These are phyloP conservation scores for Apostichopus japonicus DNA, from an alignment of 35 echinoderm and acorn worm species.

Conservation along the genomic window DNA sequence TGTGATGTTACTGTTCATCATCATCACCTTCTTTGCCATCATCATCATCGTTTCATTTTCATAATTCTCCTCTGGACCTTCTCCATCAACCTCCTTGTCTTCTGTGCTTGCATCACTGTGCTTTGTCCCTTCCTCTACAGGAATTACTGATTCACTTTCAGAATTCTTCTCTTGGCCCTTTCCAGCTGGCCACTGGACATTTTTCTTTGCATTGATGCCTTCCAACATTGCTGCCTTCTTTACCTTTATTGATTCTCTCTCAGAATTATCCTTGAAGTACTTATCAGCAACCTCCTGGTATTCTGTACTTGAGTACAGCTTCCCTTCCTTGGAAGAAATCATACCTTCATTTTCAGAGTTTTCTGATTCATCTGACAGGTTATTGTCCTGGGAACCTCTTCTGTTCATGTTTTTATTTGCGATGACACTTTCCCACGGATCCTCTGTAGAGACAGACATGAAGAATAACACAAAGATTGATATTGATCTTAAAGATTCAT, in stretches of 20 bases:
- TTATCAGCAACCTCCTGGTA: neutral
- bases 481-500: neutral
- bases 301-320: neutral
- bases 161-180: neutral
- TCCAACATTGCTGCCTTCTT: neutral
- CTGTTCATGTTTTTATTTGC: neutral
- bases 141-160: neutral
- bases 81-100: neutral
- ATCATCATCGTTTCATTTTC: too few relatives aligned
- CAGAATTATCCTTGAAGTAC: neutral
- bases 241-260: neutral
- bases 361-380: neutral
- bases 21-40: neutral
- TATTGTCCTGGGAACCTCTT: neutral
- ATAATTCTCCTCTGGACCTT: neutral
- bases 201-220: neutral
- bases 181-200: neutral
- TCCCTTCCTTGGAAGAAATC: neutral
- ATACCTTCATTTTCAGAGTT: neutral
- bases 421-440: conserved; percentile 32
- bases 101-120: neutral
- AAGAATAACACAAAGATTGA: neutral
- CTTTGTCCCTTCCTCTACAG: neutral
- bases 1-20: neutral
- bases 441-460: neutral